phyloP scores from a whole-genome alignment of 2,888 invertebrate species.

The Holacanthella duospinosa region DNA sequence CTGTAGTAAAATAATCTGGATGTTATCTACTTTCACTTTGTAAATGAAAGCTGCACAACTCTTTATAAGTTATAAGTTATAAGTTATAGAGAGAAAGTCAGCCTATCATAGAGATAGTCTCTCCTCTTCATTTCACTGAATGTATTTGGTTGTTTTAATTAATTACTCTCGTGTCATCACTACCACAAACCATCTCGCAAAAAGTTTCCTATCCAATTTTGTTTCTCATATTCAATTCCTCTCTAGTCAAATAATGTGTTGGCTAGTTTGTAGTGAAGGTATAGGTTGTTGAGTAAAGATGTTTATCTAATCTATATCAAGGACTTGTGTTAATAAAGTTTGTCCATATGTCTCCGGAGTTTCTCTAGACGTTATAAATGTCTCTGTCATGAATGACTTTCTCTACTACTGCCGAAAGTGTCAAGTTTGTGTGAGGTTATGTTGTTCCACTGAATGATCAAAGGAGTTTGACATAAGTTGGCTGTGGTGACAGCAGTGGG shows the following conservation, averaged over 20 bases:
- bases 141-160: slow-evolving; percentile 7
- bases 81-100: no score
- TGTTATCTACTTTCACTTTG: no score
- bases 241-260: neutral
- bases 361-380: no score
- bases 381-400: no score
- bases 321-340: no score
- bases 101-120: neutral
- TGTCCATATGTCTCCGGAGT: no score
- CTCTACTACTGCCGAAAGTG: no score
- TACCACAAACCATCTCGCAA: neutral
- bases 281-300: no score
- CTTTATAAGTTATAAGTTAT: no score
- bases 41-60: no score
- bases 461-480: neutral
- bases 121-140: neutral
- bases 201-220: neutral
- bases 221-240: neutral
- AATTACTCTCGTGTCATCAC: slow-evolving; percentile 9
- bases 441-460: slow-evolving; percentile 1
- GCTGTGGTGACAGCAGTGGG: slow-evolving; percentile 3
- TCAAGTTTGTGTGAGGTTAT: neutral
- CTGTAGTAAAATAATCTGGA: no score
- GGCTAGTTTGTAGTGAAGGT: neutral
- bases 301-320: no score